phyloP scores from a whole-genome alignment of 2,113 vertebrate genomes.

The Chrysochloris asiatica region DNA sequence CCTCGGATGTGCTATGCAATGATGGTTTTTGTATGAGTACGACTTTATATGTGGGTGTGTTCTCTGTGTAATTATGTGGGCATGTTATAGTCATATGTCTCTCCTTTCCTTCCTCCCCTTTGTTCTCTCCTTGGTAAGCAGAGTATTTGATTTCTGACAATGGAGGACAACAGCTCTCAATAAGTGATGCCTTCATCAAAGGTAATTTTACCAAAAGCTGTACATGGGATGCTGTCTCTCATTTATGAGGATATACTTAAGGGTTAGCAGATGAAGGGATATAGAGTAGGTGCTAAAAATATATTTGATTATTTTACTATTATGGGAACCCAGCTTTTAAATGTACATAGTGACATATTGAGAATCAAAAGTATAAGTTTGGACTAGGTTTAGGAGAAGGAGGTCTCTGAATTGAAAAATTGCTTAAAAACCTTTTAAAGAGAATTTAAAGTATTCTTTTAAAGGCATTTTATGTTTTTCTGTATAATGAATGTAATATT shows the following conservation, averaged over 20 bases:
- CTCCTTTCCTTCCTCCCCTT: constrained; percentile 77
- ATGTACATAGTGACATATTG: background rate
- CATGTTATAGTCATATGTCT: constrained; percentile 72
- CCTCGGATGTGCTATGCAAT: background rate
- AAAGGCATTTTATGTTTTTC: constrained; percentile 17
- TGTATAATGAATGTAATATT: background rate
- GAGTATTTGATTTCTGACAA: constrained; percentile 95
- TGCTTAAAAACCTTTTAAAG: constrained; percentile 43
- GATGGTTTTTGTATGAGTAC: constrained; percentile 72
- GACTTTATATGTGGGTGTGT: constrained; percentile 78
- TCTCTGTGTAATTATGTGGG: constrained; percentile 76
- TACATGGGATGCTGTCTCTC: background rate
- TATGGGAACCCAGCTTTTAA: background rate
- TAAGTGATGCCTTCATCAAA: constrained; percentile 99
- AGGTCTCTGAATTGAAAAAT: constrained; percentile 28
- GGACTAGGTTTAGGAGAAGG: constrained; percentile 30
- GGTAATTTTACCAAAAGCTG: constrained; percentile 84
- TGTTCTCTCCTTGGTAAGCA: constrained; percentile 81
- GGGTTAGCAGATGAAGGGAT: background rate
- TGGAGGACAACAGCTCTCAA: constrained; percentile 95
- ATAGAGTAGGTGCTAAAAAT: background rate
- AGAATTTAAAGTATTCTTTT: constrained; percentile 40
- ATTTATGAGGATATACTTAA: background rate
- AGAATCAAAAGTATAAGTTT: constrained; percentile 37
- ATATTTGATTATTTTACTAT: constrained; percentile 27